phyloP scores from a whole-genome alignment of 2,888 invertebrate species.

The Erebia palarica region DNA sequence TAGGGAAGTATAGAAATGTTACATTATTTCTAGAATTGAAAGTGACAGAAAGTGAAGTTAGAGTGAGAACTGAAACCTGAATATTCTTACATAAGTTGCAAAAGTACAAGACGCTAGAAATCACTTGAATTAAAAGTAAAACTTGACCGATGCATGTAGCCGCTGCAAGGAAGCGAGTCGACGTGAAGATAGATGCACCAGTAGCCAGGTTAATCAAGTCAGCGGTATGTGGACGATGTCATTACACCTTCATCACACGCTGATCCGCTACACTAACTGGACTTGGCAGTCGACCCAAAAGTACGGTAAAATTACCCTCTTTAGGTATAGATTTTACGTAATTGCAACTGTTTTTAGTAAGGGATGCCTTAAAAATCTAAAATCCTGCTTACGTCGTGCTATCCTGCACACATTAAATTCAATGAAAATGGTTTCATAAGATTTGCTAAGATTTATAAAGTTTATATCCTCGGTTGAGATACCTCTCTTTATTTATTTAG shows the following conservation, averaged over 20 bases:
- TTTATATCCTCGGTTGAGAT: too few relatives aligned
- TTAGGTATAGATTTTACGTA: slow-evolving; percentile 29
- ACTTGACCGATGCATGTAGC: neutral
- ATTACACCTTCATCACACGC: slow-evolving; percentile 76
- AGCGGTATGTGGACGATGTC: slow-evolving; percentile 75
- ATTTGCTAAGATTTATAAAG: too few relatives aligned
- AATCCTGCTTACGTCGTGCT: too few relatives aligned
- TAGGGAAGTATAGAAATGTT: too few relatives aligned
- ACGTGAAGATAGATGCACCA: slow-evolving; percentile 64
- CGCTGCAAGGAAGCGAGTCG: slow-evolving; percentile 38
- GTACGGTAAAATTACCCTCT: slow-evolving; percentile 45
- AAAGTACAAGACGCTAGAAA: neutral
- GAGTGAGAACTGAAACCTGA: too few relatives aligned
- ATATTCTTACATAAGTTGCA: neutral
- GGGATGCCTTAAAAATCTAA: too few relatives aligned
- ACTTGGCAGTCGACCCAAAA: slow-evolving; percentile 55
- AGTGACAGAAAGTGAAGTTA: too few relatives aligned
- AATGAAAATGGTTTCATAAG: too few relatives aligned
- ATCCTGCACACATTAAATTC: too few relatives aligned
- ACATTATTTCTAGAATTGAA: too few relatives aligned
- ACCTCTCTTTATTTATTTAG: too few relatives aligned
- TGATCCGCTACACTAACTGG: slow-evolving; percentile 65
- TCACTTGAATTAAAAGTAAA: neutral
- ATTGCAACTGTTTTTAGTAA: neutral
- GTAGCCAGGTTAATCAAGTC: slow-evolving; percentile 72